Evolutionary conservation across 2,888 invertebrate species (phyloP), one percentile per base, ranked within the genome.

Genomic region (Acronicta alni): DNA sequence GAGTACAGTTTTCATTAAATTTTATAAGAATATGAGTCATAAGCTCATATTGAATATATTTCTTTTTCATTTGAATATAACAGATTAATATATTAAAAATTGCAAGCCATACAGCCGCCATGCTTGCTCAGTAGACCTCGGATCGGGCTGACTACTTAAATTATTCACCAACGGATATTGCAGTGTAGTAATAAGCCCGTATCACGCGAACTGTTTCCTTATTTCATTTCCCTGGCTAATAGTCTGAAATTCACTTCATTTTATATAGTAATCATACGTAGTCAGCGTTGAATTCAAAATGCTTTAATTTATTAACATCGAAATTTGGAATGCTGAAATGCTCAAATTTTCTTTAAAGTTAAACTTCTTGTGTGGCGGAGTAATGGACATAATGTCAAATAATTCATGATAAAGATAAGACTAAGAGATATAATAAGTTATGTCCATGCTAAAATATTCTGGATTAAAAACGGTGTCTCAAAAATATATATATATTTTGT

Each of bases 131-230:
- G 30, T 18, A 41, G 49, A 43, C 55, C 48, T 45, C 48, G 52
- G 55, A 57, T 67, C 56, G 56, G 30, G 44, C 48, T 56, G 57
- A 55, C 47, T 32, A 52, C 64, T 57, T 74, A 71, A 73, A 81
- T 80, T 79, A 79, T 78, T 79, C 72, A 75, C 58, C 30, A 47
- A 56, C 74, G 75, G 78, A 80, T 75, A 80, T 81, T 80, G 77
- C 75, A 74, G 55, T 73, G 77, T 73, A 65, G 79, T 80, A 77
- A 81, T 82, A 79, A 77, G 65, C 44, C 53, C 32, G 47, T 57
- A 65, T 63, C 81, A 81, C 81, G 81, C 81, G 55, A 81, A 52
- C 61, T 39, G 59, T 66, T 75, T 66, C 77, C 78, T 76, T 75
- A 79, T 77, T 79, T 59, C 68, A 72, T 78, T 78, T 76, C 72